Conservation (phyloP, 64 coral and sea anemone genomes). For the Catalaphyllia jardinei region DNA sequence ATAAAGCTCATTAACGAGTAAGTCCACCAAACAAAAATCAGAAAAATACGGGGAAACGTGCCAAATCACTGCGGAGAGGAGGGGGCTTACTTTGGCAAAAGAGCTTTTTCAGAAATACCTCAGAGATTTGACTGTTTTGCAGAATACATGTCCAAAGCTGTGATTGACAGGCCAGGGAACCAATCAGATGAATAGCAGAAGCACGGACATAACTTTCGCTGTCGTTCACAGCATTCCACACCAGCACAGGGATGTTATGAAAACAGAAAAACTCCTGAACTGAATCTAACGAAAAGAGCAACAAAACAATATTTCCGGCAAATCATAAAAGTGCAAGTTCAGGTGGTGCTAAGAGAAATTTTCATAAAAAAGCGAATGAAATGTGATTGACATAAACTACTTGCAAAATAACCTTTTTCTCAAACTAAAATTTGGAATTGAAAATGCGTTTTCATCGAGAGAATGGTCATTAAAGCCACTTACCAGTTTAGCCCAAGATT, state of each 20-base stretch:
- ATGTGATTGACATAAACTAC: no score
- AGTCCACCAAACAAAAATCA: no score
- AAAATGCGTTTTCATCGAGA: no score
- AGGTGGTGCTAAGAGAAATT: no score
- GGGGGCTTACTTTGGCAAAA: background rate
- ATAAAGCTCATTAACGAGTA: no score
- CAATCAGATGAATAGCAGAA: conserved; percentile 54
- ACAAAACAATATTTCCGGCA: background rate
- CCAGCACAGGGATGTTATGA: background rate
- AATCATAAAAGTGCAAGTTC: background rate
- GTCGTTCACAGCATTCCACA: conserved; percentile 52
- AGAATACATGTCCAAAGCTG: conserved; percentile 44
- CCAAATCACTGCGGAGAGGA: no score
- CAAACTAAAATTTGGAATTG: no score
- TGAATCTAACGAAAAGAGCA: background rate
- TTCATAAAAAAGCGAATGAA: no score
- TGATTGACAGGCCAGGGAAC: conserved; percentile 51
- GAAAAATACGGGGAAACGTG: no score
- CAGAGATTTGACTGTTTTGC: conserved; percentile 31
- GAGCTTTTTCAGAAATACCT: conserved; percentile 25
- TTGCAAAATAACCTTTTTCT: no score
- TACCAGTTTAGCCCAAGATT: no score
- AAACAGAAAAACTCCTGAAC: conserved; percentile 19
- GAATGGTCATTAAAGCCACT: no score
- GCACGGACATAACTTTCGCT: conserved; percentile 79